Evolutionary conservation across 2,113 vertebrate genomes (phyloP), one percentile per base, ranked within the genome.

Genomic region (Actenoides hombroni): DNA sequence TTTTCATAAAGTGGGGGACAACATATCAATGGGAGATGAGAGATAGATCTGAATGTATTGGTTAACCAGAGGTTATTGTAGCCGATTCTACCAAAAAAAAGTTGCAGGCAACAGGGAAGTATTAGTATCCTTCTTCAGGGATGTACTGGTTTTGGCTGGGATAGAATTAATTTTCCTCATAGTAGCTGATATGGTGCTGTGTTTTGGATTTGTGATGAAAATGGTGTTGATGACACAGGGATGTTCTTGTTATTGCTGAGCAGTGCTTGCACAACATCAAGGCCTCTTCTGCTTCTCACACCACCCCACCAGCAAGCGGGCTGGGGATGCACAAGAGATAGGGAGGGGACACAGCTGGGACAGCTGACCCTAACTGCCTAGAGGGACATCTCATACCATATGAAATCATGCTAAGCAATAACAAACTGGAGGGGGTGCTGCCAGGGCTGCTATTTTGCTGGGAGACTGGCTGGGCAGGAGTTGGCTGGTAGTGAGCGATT

Each of bases 341-440:
- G 8, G 51, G 51, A 53, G 14, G 44, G 26, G 10, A n/a, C 23
- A n/a, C 23, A 46, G 28, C 39, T 7, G 21, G n/a, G 78, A 60
- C 33, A 60, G 15, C 33, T 44, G 60, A 23, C 20, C 11, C 53
- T 23, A 23, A 48, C 48, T 48, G 48, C 48, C 48, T 23, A 23
- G 51, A 14, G 51, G 51, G 51, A 53, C 18, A n/a, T 46, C 18
- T 25, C 24, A 17, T 7, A 31, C 4, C 28, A 9, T 25, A 40
- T 7, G 8, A 40, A 1, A 2, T 28, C 26, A 13, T 26, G 51
- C 20, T 73, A 20, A 67, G 51, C 42, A 59, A 42, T 15, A 42
- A 49, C 42, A 49, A 67, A 21, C 5, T 29, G 3, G 6, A 3
- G 13, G 31, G 16, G 5, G 1, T 0, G 3, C 61, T 83, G 12